A percentile compares a stretch with the other conserved stretches of the same genome.
Evolutionary conservation across 2,888 invertebrate species (phyloP).

Genomic region (Spisula solida): DNA sequence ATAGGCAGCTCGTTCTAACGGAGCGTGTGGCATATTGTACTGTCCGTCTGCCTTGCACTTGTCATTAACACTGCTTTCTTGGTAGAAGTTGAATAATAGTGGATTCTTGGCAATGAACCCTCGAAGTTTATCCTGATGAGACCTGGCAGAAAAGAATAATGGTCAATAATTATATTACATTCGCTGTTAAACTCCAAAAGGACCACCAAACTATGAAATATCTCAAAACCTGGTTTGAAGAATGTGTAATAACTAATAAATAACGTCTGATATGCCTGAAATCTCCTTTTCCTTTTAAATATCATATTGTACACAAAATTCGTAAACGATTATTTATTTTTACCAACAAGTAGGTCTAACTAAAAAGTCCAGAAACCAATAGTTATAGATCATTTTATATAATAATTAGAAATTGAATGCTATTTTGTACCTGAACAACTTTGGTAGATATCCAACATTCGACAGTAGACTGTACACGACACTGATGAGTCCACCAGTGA

Average conservation of each 20-base stretch:
- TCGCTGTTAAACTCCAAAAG: too few relatives aligned
- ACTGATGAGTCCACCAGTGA: slow-evolving; percentile 62
- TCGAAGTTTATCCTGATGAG: slow-evolving; percentile 51
- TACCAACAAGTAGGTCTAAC: too few relatives aligned
- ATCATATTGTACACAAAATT: too few relatives aligned
- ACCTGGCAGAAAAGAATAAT: slow-evolving; percentile 21
- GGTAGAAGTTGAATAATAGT: slow-evolving; percentile 43
- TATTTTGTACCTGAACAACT: slow-evolving; percentile 39
- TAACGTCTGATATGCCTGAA: not conserved
- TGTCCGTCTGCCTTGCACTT: slow-evolving; percentile 74
- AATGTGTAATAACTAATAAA: too few relatives aligned
- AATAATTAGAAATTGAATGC: too few relatives aligned
- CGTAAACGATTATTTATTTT: not conserved
- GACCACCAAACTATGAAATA: too few relatives aligned
- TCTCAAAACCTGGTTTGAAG: too few relatives aligned
- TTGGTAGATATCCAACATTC: slow-evolving; percentile 35
- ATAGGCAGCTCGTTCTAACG: slow-evolving; percentile 67
- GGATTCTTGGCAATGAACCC: slow-evolving; percentile 56
- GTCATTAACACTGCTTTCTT: slow-evolving; percentile 16
- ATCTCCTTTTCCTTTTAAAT: too few relatives aligned
- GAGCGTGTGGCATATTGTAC: slow-evolving; percentile 78
- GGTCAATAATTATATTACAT: too few relatives aligned
- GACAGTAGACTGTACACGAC: slow-evolving; percentile 69
- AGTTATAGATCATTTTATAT: too few relatives aligned
- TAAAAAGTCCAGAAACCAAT: too few relatives aligned